A percentile compares a stretch with the other conserved stretches of the same genome.
These are phyloP conservation scores for Lottia gigantea DNA, from an alignment of 2,888 invertebrate species.

Conservation along the genomic window DNA sequence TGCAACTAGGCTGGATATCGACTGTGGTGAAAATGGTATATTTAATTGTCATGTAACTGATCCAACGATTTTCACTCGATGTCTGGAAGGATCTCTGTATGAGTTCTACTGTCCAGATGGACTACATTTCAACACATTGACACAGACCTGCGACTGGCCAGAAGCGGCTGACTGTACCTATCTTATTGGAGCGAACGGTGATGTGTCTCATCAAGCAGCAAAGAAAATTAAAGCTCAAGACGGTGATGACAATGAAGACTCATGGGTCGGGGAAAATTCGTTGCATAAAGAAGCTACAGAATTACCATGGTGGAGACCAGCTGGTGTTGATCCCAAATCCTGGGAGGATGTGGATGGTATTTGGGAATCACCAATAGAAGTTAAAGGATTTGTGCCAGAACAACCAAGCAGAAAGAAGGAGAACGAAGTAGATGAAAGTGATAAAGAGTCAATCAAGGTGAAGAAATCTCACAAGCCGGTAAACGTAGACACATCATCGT, in stretches of 20 bases:
- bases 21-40: constrained; percentile 25
- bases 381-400: constrained; percentile 16
- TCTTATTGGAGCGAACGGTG: not conserved
- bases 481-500: not conserved
- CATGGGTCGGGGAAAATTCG: not conserved
- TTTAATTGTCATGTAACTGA: constrained; percentile 34
- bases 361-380: constrained; percentile 23
- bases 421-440: not conserved
- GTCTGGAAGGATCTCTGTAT: constrained; percentile 34
- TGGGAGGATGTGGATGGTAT: constrained; percentile 29
- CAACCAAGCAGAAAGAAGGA: constrained; percentile 14
- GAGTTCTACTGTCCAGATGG: constrained; percentile 37
- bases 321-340: constrained; percentile 27
- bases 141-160: constrained; percentile 48
- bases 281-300: constrained; percentile 7
- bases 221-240: not conserved
- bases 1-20: constrained; percentile 17
- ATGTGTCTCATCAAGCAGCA: not conserved
- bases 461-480: not conserved
- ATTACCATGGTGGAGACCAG: constrained; percentile 37
- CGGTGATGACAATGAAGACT: not conserved
- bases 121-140: constrained; percentile 41
- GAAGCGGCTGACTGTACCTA: constrained; percentile 35
- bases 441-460: constrained; percentile 5
- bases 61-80: constrained; percentile 34